These are phyloP conservation scores for Steatornis caripensis DNA, from an alignment of 2,113 vertebrate species.

Conservation along the genomic window DNA sequence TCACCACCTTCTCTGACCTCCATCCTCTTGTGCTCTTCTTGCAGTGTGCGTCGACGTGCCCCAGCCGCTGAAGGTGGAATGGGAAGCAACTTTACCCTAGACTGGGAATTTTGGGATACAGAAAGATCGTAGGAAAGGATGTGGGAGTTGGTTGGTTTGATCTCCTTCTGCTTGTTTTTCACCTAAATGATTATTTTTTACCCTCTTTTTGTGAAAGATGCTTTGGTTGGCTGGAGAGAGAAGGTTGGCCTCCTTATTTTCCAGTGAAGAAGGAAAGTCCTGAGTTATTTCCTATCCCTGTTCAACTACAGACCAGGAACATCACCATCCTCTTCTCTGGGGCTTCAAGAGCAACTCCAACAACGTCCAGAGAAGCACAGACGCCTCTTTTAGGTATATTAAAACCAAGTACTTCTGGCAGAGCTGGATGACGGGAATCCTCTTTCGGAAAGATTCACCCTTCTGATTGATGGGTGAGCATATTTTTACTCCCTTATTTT, in stretches of 20 bases:
- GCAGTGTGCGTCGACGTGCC: background rate
- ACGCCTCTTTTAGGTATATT: background rate
- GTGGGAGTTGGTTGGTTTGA: background rate
- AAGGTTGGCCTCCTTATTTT: background rate
- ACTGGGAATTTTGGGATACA: background rate
- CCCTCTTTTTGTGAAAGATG: background rate
- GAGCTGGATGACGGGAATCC: background rate
- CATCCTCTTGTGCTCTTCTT: background rate
- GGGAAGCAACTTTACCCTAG: background rate
- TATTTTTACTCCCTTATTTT: background rate
- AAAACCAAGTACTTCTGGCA: background rate
- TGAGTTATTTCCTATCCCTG: background rate
- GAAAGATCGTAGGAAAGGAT: background rate
- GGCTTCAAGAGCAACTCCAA: background rate
- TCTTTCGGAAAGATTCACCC: background rate
- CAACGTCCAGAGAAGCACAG: background rate
- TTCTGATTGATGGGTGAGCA: fast-evolving
- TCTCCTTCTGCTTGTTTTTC: background rate
- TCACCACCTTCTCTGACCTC: background rate
- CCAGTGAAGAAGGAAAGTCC: background rate
- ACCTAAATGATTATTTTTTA: background rate
- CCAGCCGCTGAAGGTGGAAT: background rate
- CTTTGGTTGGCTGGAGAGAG: fast-evolving
- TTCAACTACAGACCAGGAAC: background rate
- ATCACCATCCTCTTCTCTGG: background rate